phyloP scores from a whole-genome alignment of 2,797 vertebrate genomes.

The Pipistrellus pipistrellus region DNA sequence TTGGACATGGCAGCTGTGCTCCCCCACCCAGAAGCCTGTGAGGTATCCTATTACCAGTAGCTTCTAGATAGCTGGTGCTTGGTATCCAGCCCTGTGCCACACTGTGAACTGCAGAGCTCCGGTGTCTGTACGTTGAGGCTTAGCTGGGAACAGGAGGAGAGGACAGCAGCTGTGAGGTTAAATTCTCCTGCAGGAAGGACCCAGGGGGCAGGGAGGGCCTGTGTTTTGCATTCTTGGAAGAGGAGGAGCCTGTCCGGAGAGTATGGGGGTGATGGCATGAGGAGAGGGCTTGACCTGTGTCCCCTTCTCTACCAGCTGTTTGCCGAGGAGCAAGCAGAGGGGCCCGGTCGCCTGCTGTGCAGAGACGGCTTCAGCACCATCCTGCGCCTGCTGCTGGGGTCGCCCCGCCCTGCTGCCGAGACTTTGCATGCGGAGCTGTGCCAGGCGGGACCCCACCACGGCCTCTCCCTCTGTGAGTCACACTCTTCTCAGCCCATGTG shows the following conservation, averaged over 20 bases:
- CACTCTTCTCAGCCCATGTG: neutral
- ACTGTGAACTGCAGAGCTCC: neutral
- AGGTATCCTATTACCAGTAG: neutral
- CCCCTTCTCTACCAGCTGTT: conserved; percentile 77
- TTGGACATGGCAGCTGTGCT: neutral
- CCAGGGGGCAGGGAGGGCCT: neutral
- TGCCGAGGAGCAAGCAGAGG: conserved; percentile 73
- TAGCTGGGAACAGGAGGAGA: neutral
- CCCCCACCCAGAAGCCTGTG: neutral
- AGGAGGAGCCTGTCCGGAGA: neutral
- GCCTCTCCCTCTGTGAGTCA: conserved; percentile 83
- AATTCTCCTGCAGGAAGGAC: neutral
- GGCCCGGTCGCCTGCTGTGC: conserved; percentile 81
- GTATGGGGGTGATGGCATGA: neutral
- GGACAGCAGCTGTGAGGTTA: neutral
- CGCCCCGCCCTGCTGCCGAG: conserved; percentile 85
- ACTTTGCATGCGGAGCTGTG: conserved; percentile 88
- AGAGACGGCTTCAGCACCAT: conserved; percentile 90
- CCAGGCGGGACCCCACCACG: conserved; percentile 66
- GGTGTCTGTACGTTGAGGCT: neutral
- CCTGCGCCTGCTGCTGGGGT: conserved; percentile 92
- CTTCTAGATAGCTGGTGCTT: neutral
- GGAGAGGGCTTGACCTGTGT: neutral
- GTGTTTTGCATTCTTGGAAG: neutral
- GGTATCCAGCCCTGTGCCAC: neutral